Conservation (phyloP, 2,797 vertebrate species). For the Falco novaeseelandiae region DNA sequence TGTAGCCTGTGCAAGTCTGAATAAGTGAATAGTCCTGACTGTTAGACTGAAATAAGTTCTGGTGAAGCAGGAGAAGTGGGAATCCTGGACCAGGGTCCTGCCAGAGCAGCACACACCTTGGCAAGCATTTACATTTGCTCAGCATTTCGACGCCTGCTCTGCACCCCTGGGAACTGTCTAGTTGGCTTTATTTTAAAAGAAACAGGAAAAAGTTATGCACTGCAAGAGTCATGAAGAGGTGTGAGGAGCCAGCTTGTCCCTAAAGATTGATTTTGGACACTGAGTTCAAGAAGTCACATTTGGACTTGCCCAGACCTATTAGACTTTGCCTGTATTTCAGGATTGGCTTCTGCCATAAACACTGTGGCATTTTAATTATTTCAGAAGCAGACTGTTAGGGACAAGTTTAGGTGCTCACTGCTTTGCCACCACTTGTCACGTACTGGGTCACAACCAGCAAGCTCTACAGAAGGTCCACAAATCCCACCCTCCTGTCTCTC, state of each 20-base stretch:
- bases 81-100: neutral
- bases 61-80: neutral
- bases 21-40: neutral
- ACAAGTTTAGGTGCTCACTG: neutral
- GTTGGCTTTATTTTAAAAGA: conserved; percentile 29
- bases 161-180: neutral
- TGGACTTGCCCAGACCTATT: neutral
- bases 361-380: neutral
- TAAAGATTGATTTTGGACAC: neutral
- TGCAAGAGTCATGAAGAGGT: conserved; percentile 7
- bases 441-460: neutral
- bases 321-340: neutral
- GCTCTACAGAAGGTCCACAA: neutral
- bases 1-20: accelerated
- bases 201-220: neutral
- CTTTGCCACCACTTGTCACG: neutral
- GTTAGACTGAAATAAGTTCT: neutral
- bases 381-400: neutral
- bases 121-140: conserved; percentile 22
- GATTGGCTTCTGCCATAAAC: neutral
- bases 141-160: conserved; percentile 31
- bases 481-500: neutral
- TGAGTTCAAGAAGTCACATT: neutral
- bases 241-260: conserved; percentile 32
- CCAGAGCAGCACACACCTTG: conserved; percentile 31